phyloP scores from a whole-genome alignment of 2,113 vertebrate species.

The Chlamydotis undulata region DNA sequence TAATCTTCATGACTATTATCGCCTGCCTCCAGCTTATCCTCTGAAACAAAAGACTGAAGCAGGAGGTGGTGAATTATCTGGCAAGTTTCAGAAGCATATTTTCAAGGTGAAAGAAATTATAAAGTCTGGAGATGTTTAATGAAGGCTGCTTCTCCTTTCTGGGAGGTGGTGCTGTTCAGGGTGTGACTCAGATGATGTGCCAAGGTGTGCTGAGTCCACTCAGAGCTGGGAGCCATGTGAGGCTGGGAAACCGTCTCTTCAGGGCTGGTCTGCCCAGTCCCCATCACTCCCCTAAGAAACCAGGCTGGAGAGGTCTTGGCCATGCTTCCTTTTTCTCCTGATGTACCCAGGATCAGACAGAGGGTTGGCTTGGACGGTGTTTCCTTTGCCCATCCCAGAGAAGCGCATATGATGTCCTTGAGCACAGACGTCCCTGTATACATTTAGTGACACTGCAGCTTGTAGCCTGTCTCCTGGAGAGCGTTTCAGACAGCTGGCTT shows the following conservation, averaged over 20 bases:
- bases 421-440: not conserved
- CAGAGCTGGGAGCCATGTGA: not conserved
- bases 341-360: not conserved
- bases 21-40: not conserved
- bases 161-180: not conserved
- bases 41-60: not conserved
- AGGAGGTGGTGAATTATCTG: not conserved
- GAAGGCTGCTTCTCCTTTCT: not conserved
- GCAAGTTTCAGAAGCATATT: not conserved
- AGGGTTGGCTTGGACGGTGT: not conserved
- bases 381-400: not conserved
- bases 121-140: not conserved
- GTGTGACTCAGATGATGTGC: not conserved
- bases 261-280: not conserved
- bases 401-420: fast-evolving
- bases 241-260: not conserved
- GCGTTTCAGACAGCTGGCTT: not conserved
- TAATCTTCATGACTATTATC: not conserved
- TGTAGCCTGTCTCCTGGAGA: fast-evolving
- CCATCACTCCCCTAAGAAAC: not conserved
- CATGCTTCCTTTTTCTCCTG: not conserved
- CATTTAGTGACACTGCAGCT: fast-evolving
- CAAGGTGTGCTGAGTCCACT: not conserved
- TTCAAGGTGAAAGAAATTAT: not conserved
- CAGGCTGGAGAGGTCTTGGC: not conserved